These are phyloP conservation scores for Onychomys arenicola DNA, from an alignment of 2,797 vertebrate species.

Conservation along the genomic window DNA sequence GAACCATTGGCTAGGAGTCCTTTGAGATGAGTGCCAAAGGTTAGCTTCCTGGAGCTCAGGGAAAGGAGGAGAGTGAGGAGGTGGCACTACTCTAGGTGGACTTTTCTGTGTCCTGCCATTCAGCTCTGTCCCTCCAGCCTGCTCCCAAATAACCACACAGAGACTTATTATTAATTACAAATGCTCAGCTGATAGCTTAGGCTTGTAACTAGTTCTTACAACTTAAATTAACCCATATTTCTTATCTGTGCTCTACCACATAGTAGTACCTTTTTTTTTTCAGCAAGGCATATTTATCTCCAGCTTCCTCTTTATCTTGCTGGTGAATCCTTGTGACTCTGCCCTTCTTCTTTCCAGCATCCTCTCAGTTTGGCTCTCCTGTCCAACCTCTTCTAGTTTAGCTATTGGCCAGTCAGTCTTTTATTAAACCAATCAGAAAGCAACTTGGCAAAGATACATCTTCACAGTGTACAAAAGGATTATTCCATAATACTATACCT, in stretches of 20 bases:
- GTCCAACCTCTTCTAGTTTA: background rate
- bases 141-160: background rate
- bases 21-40: background rate
- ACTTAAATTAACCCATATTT: background rate
- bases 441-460: background rate
- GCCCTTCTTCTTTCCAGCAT: background rate
- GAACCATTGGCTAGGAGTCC: background rate
- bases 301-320: background rate
- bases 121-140: background rate
- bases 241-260: background rate
- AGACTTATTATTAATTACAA: background rate
- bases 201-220: background rate
- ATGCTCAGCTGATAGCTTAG: background rate
- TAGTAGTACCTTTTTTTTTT: background rate
- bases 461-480: background rate
- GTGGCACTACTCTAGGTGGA: background rate
- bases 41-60: constrained; percentile 8
- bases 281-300: background rate
- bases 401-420: background rate
- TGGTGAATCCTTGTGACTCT: background rate
- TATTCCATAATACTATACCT: background rate
- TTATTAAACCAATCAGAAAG: background rate
- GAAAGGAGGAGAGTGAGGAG: background rate
- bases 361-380: background rate
- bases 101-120: background rate